Evolutionary conservation across 1,140 invertebrate genomes (phyloP), one percentile per base, ranked within the genome.

Genomic region (Polypedilum pembai): DNA sequence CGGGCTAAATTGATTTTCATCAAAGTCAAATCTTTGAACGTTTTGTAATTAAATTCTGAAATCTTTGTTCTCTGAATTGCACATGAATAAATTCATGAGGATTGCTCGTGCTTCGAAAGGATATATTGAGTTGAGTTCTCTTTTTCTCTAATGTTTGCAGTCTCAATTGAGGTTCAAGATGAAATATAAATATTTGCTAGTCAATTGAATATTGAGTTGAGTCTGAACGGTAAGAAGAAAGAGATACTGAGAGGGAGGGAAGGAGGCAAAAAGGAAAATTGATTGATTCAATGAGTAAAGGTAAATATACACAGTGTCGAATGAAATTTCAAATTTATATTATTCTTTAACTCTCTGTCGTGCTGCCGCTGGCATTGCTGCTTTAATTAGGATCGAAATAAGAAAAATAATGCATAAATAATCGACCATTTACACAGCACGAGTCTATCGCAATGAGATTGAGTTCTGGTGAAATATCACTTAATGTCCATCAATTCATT

Each of bases 31-130:
- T 56, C 45, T n/a, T 56, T 56, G n/a, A n/a, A 15, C 45, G 45
- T 56, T 56, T 56, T 56, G 45, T 56, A 56, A 56, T 56, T 56
- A 56, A 56, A 56, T 56, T 56, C 45, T 56, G 45, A 56, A n/a
- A 12, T 56, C 45, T 56, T 12, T 15, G 24, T 33, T 33, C 24
- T 33, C 5, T 33, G 24, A 33, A 33, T 15, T 56, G 45, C n/a
- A 56, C 3, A 12, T 56, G 45, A 56, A 56, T 33, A 33, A 33
- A 33, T 33, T 33, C 24, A 33, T 33, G 24, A 33, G 24, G 24
- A 33, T 33, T 33, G 24, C 24, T 33, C 24, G 24, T 33, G 24
- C 24, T 33, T 33, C 24, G 24, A 33, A 33, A 33, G 24, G 24
- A 33, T 33, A 5, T 33, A 33, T 33, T 33, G 24, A 33, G 24